Base-by-base conservation (phyloP, 2,113 vertebrate genomes). In the Lophotis ruficrista region DNA sequence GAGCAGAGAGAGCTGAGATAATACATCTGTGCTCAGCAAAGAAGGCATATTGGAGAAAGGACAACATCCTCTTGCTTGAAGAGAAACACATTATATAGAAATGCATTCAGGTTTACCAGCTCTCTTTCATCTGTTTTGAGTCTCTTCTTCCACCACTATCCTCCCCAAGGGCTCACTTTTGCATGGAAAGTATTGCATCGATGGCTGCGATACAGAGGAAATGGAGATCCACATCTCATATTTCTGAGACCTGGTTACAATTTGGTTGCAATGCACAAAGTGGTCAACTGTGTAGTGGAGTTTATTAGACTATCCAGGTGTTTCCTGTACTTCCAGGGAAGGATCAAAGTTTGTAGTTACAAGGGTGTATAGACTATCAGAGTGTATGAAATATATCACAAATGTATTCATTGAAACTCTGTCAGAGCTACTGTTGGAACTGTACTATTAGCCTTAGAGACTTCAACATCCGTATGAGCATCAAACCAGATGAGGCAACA, bases 321-420 rank as follows among this genome's bases (percentile, higher is more conserved):
- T 89, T 97, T 97, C 96, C 96, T 97, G 96, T 96, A 82, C 91
- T 96, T 93, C 95, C 83, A 96, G 92, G 80, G 86, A 94, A 96
- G 94, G 96, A 96, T 95, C 96, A 97, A 97, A 97, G 95, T 97
- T 94, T 97, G 92, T 93, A 96, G 93, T 93, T 96, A 96, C 96
- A 96, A 96, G 90, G 48, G 86, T 95, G 93, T 84, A 94, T 89
- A 95, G 96, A 94, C 90, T 96, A 96, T 95, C 94, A 89, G 86
- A 60, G 85, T 62, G 92, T 88, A 96, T 96, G 95, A 96, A 97
- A 96, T 96, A 92, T 75, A 97, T 92, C 96, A 96, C 96, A 90
- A 97, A 96, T 73, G 90, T 93, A 96, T 96, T 97, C 95, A 94
- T 73, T 97, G 94, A 94, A 96, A 93, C 79, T 96, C 95, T 96